These are phyloP conservation scores for Pteromalus puparum DNA, from an alignment of 1,140 invertebrate species.

Conservation along the genomic window DNA sequence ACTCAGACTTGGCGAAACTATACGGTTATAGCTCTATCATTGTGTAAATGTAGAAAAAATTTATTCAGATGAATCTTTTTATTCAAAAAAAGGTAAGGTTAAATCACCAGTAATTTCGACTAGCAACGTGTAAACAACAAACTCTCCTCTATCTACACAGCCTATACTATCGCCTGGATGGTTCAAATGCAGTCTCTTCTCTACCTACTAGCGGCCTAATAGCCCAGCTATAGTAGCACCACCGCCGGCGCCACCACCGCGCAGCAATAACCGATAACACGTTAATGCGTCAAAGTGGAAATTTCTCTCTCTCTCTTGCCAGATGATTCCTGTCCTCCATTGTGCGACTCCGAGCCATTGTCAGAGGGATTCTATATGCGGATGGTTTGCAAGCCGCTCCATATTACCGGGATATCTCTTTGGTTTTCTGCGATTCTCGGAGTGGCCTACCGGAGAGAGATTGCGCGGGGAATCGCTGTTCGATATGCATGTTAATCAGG, in stretches of 20 bases:
- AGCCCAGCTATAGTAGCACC: neutral
- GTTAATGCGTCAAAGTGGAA: conserved; percentile 45
- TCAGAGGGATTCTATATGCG: neutral
- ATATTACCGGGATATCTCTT: neutral
- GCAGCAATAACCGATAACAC: conserved; percentile 42
- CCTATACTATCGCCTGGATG: neutral
- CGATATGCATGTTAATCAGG: too few relatives aligned
- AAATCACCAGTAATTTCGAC: too few relatives aligned
- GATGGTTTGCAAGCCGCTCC: too few relatives aligned
- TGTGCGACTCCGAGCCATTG: neutral
- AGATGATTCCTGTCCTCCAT: neutral
- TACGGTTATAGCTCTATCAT: too few relatives aligned
- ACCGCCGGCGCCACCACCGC: neutral
- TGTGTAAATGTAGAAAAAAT: too few relatives aligned
- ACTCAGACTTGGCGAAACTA: too few relatives aligned
- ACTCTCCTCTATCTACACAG: too few relatives aligned
- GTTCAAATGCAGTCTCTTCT: neutral
- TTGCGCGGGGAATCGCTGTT: neutral
- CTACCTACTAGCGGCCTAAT: conserved; percentile 3
- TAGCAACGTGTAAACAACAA: too few relatives aligned
- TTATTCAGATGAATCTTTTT: too few relatives aligned
- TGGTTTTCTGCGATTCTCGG: neutral
- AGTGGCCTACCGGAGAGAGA: neutral
- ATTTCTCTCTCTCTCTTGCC: conserved; percentile 15
- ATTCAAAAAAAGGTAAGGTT: too few relatives aligned